These are phyloP conservation scores for Drosophila paramelanica DNA, from an alignment of 2,888 invertebrate species.

Conservation along the genomic window DNA sequence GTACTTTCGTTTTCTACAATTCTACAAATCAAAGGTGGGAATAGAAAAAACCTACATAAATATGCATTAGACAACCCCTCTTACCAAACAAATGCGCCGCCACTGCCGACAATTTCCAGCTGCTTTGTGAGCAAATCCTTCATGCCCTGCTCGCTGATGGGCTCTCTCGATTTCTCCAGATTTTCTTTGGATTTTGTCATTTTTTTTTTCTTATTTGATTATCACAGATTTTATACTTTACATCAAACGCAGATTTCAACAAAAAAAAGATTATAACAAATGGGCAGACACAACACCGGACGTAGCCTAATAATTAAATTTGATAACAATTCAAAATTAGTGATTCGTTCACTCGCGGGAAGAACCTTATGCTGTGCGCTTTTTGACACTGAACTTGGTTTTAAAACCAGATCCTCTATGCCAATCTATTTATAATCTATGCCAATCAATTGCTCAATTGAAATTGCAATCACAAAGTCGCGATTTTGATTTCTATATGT, in stretches of 20 bases:
- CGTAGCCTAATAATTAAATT: not conserved
- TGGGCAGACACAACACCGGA: not conserved
- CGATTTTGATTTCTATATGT: slow-evolving; percentile 43
- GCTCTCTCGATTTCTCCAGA: slow-evolving; percentile 71
- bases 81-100: slow-evolving; percentile 85
- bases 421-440: slow-evolving; percentile 53
- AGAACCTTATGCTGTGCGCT: slow-evolving; percentile 32
- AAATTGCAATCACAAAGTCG: slow-evolving; percentile 50
- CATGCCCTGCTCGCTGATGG: slow-evolving; percentile 81
- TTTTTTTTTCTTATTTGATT: slow-evolving; percentile 1
- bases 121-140: slow-evolving; percentile 83
- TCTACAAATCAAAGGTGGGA: not conserved
- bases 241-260: not conserved
- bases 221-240: slow-evolving; percentile 46
- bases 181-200: slow-evolving; percentile 66
- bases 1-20: slow-evolving; percentile 4
- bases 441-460: slow-evolving; percentile 53
- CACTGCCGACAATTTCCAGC: slow-evolving; percentile 82
- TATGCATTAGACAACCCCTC: not conserved
- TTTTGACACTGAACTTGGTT: slow-evolving; percentile 69
- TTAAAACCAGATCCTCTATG: slow-evolving; percentile 33
- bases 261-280: not conserved
- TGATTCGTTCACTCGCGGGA: slow-evolving; percentile 18
- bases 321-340: slow-evolving; percentile 7
- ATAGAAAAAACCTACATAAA: not conserved